phyloP scores from a whole-genome alignment of 2,797 vertebrate genomes.

The Sebastes itinus region DNA sequence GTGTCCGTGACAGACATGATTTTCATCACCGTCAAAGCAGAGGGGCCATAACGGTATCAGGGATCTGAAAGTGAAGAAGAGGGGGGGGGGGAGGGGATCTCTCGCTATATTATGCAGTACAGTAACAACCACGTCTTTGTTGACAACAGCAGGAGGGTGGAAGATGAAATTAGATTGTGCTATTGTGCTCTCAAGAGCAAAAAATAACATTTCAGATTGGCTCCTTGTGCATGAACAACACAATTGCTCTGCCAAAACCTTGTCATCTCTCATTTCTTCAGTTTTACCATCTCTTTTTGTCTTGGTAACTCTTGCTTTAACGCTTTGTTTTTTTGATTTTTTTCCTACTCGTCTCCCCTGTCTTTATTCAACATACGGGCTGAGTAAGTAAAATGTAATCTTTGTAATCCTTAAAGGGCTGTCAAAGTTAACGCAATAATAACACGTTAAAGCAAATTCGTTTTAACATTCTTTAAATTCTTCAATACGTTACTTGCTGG shows the following conservation, averaged over 20 bases:
- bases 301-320: conserved; percentile 1
- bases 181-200: conserved; percentile 45
- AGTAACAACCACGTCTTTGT: conserved; percentile 34
- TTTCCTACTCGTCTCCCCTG: background rate
- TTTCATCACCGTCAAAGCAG: conserved; percentile 54
- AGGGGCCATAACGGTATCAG: conserved; percentile 33
- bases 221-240: conserved; percentile 37
- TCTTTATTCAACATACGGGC: background rate
- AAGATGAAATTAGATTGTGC: conserved; percentile 50
- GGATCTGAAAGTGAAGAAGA: conserved; percentile 13
- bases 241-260: conserved; percentile 29
- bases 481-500: too few species aligned
- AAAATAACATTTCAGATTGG: conserved; percentile 38
- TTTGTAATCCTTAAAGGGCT: background rate
- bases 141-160: conserved; percentile 40
- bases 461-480: too few species aligned
- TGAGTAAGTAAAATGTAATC: background rate
- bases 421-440: too few species aligned
- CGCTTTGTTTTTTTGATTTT: background rate
- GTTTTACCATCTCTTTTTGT: background rate
- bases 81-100: background rate
- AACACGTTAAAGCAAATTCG: too few species aligned
- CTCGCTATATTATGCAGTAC: conserved; percentile 7
- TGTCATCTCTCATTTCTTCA: conserved; percentile 31
- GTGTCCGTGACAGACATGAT: conserved; percentile 53